Base-by-base conservation (phyloP, 2,888 invertebrate genomes). In the Rhopalosiphum nymphaeae region DNA sequence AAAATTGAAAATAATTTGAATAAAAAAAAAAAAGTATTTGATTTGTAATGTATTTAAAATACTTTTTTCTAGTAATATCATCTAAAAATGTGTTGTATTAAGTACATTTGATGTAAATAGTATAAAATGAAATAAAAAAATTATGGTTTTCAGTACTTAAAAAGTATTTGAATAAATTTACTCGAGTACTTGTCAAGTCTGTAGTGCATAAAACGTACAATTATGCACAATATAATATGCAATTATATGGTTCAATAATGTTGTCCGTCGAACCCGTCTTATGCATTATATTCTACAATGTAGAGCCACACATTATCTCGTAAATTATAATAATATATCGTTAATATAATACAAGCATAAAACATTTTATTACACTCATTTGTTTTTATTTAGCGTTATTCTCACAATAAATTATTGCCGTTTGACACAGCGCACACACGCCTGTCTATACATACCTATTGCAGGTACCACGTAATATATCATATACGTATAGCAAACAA, bases 291-390 rank as follows among this genome's bases (percentile, higher is more conserved):
- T 16, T 16, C 53, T 53, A 21, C 21, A 2, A n/a, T 5, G 16
- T 67, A n/a, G 13, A 67, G n/a, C 10, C n/a, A n/a, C 16, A 16
- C n/a, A 16, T 36, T 16, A 1, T n/a, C 67, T n/a, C 67, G n/a
- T 67, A n/a, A n/a, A 67, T 67, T n/a, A 67, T 36, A 67, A 61
- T n/a, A 61, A 67, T 67, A 67, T 67, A 61, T 61, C n/a, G 61
- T 61, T 61, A n/a, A 61, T 61, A 13, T 67, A 67, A 11, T 29
- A n/a, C 16, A n/a, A 29, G 10, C 3, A 29, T 49, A 13, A 9
- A 11, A 49, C 49, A 49, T 49, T 49, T 11, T 49, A 49, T 49
- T 49, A 49, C 11, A 42, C 78, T 78, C 36, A 78, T 78, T 78
- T 36, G 78, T 78, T 78, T 36, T 78, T 78, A 78, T 42, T 9